Evolutionary conservation across 2,888 invertebrate genomes (phyloP).

Genomic region (Trichacis sp.): DNA sequence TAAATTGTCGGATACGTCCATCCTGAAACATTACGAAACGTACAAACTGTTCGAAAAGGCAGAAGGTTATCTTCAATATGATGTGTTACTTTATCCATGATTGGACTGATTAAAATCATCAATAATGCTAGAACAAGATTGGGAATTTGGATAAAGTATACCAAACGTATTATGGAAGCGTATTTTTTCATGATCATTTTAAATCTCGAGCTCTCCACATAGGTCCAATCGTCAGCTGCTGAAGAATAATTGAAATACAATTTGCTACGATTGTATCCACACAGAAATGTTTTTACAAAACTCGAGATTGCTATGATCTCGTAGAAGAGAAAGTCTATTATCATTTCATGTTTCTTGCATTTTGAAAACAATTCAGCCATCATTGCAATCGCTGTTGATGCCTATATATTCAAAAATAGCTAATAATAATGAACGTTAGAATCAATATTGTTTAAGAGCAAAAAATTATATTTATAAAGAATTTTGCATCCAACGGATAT

Average conservation of each 20-base stretch:
- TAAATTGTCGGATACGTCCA: slow-evolving; percentile 14
- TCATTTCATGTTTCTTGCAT: slow-evolving; percentile 43
- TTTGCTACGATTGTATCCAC: slow-evolving; percentile 42
- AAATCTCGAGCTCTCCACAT: slow-evolving; percentile 22
- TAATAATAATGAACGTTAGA: too few relatives aligned
- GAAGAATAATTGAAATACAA: slow-evolving; percentile 35
- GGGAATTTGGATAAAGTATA: slow-evolving; percentile 41
- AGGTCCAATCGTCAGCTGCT: slow-evolving; percentile 46
- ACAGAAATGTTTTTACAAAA: slow-evolving; percentile 42
- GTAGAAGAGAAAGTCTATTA: slow-evolving; percentile 44
- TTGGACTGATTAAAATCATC: not conserved
- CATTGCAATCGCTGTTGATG: slow-evolving; percentile 36
- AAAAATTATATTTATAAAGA: too few relatives aligned
- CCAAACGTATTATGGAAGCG: slow-evolving; percentile 37
- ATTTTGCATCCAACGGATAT: too few relatives aligned
- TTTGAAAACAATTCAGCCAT: slow-evolving; percentile 36
- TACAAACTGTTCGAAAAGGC: slow-evolving; percentile 21
- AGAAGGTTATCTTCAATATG: not conserved
- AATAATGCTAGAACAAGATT: slow-evolving; percentile 22
- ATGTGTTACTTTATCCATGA: not conserved
- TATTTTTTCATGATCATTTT: slow-evolving; percentile 36
- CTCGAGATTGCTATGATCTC: slow-evolving; percentile 36
- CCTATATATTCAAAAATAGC: too few relatives aligned
- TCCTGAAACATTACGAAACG: slow-evolving; percentile 7
- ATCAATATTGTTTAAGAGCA: too few relatives aligned